Conservation (phyloP, 2,113 vertebrate genomes). For the Amblyopsis rosae region DNA sequence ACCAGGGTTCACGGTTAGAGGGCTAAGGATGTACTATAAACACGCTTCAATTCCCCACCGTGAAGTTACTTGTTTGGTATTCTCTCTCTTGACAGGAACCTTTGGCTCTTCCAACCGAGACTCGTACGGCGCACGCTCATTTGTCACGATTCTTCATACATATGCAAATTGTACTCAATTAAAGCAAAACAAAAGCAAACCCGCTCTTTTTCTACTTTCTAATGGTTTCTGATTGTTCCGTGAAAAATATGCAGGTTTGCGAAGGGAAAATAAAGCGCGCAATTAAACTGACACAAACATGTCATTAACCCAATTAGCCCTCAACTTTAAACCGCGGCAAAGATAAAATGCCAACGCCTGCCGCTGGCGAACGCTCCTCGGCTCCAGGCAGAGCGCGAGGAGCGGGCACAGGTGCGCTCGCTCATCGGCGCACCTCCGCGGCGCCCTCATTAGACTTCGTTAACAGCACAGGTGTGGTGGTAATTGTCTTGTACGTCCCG, state of each 20-base stretch:
- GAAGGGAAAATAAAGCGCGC: constrained; percentile 44
- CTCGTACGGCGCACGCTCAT: constrained; percentile 17
- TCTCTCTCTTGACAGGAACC: constrained; percentile 18
- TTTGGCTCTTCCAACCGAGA: constrained; percentile 14
- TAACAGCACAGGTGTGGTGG: constrained; percentile 69
- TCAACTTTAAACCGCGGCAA: constrained; percentile 41
- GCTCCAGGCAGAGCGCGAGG: constrained; percentile 46
- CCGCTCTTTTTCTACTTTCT: constrained; percentile 40
- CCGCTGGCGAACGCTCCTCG: constrained; percentile 44
- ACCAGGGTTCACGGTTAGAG: constrained; percentile 21
- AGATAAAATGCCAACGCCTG: constrained; percentile 42
- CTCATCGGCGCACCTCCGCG: constrained; percentile 64
- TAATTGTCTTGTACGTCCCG: constrained; percentile 57
- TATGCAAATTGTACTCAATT: constrained; percentile 52
- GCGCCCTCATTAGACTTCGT: constrained; percentile 68
- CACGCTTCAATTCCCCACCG: constrained; percentile 23
- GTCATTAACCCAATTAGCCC: constrained; percentile 56
- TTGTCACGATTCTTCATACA: constrained; percentile 42
- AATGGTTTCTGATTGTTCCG: background rate
- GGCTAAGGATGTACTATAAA: constrained; percentile 20
- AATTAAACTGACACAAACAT: constrained; percentile 51
- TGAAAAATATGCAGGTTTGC: constrained; percentile 24
- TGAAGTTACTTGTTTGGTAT: constrained; percentile 30
- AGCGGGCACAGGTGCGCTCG: constrained; percentile 60
- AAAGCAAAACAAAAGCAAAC: constrained; percentile 23